A percentile compares a stretch with the other conserved stretches of the same genome.
phyloP scores from a whole-genome alignment of 1,140 invertebrate genomes.

The Aradophagus sp. region DNA sequence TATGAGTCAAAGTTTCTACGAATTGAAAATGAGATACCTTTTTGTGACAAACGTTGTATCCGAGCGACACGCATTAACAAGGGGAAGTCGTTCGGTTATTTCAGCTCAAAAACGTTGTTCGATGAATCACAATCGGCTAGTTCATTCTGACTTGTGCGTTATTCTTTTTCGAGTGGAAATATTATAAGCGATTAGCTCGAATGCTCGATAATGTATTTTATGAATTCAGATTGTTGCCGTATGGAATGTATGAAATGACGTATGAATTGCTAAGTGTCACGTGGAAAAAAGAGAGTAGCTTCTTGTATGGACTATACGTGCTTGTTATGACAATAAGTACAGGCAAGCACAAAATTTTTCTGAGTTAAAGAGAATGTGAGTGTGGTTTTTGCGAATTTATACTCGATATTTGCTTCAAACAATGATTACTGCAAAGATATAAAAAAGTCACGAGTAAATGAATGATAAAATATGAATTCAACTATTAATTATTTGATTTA shows the following conservation, averaged over 20 bases:
- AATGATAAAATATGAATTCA: too few species aligned
- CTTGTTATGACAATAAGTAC: slow-evolving; percentile 44
- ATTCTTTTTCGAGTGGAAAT: neutral
- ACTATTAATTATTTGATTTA: too few species aligned
- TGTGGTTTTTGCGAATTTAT: too few species aligned
- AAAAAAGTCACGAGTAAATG: too few species aligned
- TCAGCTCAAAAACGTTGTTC: neutral
- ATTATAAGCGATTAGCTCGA: too few species aligned
- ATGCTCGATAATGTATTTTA: slow-evolving; percentile 1
- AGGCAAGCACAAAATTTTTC: slow-evolving; percentile 7
- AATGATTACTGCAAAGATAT: too few species aligned
- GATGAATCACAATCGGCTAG: slow-evolving; percentile 14
- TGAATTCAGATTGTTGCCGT: slow-evolving; percentile 1
- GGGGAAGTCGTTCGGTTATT: slow-evolving; percentile 6
- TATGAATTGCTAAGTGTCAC: slow-evolving; percentile 19
- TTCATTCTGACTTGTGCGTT: slow-evolving; percentile 3
- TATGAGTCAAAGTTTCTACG: too few species aligned
- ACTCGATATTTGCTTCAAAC: too few species aligned
- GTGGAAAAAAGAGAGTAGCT: slow-evolving; percentile 18
- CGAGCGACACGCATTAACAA: too few species aligned
- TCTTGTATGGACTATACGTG: slow-evolving; percentile 26
- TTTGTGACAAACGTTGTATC: too few species aligned
- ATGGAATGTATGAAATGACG: slow-evolving; percentile 12
- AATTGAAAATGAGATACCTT: too few species aligned
- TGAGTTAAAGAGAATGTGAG: too few species aligned